Conservation (phyloP, 2,797 vertebrate species). For the Notoglanidium macrostoma region DNA sequence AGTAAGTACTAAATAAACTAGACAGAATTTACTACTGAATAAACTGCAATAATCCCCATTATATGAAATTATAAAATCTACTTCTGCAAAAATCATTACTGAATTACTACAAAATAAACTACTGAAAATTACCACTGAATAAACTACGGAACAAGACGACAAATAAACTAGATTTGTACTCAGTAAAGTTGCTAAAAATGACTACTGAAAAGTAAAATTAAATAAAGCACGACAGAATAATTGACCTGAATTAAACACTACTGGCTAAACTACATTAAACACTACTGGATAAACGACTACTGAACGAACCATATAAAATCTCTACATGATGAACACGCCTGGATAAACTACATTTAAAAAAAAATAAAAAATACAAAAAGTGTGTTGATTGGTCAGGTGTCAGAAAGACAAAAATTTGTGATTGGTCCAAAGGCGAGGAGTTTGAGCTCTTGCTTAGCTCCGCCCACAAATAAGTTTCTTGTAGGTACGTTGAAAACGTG, state of each 20-base stretch:
- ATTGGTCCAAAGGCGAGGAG: conserved; percentile 18
- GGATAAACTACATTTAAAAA: not conserved
- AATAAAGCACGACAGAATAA: not conserved
- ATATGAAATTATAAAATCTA: too few species aligned
- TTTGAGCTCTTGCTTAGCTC: not conserved
- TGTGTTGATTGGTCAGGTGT: not conserved
- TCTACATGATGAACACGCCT: not conserved
- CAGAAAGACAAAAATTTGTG: too few species aligned
- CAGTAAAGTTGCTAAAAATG: not conserved
- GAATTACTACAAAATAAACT: not conserved
- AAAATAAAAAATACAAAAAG: too few species aligned
- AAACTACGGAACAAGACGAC: too few species aligned
- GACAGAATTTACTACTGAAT: not conserved
- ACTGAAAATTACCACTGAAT: not conserved
- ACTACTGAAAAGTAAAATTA: not conserved
- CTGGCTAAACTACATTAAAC: not conserved
- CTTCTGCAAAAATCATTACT: too few species aligned
- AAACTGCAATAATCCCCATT: not conserved
- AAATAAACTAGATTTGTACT: not conserved
- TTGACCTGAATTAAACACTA: not conserved
- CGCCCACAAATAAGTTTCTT: not conserved
- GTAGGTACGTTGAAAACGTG: not conserved
- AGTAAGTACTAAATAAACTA: not conserved
- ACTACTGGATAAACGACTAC: not conserved
- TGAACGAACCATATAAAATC: not conserved